These are phyloP conservation scores for Chelonus formosanus DNA, from an alignment of 2,888 invertebrate genomes.

Conservation along the genomic window DNA sequence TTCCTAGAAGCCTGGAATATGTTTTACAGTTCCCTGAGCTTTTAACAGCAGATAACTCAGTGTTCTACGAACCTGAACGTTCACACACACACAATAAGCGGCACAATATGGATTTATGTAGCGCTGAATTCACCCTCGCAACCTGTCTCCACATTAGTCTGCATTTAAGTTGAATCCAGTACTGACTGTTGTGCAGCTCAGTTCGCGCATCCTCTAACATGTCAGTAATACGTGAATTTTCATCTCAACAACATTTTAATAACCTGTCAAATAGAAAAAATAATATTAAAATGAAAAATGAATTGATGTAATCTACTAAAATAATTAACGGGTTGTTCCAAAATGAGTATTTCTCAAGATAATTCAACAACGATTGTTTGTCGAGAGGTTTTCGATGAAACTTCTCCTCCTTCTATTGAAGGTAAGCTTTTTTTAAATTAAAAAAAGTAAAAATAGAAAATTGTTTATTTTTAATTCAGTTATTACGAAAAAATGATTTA, in stretches of 20 bases:
- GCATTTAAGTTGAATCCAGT: constrained; percentile 59
- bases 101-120: too few relatives aligned
- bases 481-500: background rate
- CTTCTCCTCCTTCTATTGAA: constrained; percentile 82
- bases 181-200: constrained; percentile 56
- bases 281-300: constrained; percentile 11
- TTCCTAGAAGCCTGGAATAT: too few relatives aligned
- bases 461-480: too few relatives aligned
- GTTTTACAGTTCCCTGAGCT: too few relatives aligned
- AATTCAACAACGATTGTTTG: constrained; percentile 73
- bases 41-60: too few relatives aligned
- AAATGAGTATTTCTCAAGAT: constrained; percentile 62
- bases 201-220: constrained; percentile 44
- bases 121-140: too few relatives aligned
- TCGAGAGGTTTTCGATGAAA: constrained; percentile 86
- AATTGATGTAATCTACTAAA: background rate
- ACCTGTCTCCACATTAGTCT: constrained; percentile 24
- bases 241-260: background rate
- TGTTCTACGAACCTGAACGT: too few relatives aligned
- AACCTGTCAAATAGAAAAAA: constrained; percentile 15
- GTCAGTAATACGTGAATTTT: constrained; percentile 24
- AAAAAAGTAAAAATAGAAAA: background rate
- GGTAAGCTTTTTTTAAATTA: constrained; percentile 63
- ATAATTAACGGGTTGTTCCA: constrained; percentile 6
- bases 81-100: too few relatives aligned